Evolutionary conservation across 1,140 invertebrate species (phyloP).

Genomic region (Drosophila hydei): DNA sequence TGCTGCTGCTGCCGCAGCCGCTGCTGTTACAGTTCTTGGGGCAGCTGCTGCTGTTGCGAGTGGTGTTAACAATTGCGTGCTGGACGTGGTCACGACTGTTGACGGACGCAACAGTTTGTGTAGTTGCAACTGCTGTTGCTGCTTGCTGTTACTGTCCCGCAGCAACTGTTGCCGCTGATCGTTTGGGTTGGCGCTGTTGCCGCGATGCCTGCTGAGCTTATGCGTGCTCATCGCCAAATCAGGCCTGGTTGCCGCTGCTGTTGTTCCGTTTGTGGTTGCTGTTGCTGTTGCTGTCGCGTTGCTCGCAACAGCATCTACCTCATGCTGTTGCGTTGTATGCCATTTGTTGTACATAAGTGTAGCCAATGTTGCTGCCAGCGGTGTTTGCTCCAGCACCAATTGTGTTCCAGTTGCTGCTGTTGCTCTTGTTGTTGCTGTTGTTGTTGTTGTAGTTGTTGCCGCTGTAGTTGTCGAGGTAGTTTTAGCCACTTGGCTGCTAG

Average conservation of each 20-base stretch:
- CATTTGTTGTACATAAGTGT: constrained; percentile 54
- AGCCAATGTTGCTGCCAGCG: constrained; percentile 53
- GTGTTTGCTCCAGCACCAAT: constrained; percentile 66
- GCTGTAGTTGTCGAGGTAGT: constrained; percentile 47
- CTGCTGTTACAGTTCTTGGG: constrained; percentile 16
- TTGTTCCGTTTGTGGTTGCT: constrained; percentile 26
- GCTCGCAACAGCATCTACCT: constrained; percentile 17
- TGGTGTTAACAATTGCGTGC: constrained; percentile 17
- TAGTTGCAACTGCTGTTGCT: constrained; percentile 24
- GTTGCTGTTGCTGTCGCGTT: constrained; percentile 37
- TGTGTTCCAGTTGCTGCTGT: constrained; percentile 37
- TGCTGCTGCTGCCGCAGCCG: constrained; percentile 29
- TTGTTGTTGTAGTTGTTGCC: constrained; percentile 40
- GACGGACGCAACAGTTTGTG: constrained; percentile 22
- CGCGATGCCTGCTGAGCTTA: constrained; percentile 39
- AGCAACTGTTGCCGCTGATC: constrained; percentile 41
- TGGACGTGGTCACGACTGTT: constrained; percentile 12
- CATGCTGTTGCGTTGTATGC: constrained; percentile 53
- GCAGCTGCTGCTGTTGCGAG: not conserved
- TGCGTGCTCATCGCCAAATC: constrained; percentile 44
- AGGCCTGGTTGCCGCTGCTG: constrained; percentile 46
- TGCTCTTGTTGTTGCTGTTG: constrained; percentile 40
- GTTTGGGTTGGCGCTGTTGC: constrained; percentile 5
- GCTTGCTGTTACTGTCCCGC: constrained; percentile 32
- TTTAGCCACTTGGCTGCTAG: constrained; percentile 5